Percentiles rank a stretch among this genome's conserved stretches.
Conservation (phyloP, 2,797 vertebrate genomes). For the Protosalanx chinensis region DNA sequence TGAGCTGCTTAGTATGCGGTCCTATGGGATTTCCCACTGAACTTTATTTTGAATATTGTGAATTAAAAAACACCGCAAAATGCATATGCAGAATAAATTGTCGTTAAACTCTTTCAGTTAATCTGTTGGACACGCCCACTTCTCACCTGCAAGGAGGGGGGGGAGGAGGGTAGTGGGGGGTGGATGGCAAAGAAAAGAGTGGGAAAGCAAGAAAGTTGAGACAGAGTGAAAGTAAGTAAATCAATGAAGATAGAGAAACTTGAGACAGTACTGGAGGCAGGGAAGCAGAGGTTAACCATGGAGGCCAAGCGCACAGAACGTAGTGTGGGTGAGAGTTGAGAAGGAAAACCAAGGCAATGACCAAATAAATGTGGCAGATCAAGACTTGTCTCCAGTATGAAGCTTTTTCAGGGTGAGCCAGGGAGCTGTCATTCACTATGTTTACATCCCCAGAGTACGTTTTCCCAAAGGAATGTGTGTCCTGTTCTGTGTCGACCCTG, state of each 20-base stretch:
- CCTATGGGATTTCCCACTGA: neutral
- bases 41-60: neutral
- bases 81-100: neutral
- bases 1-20: neutral
- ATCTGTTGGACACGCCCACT: neutral
- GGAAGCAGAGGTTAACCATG: constrained; percentile 22
- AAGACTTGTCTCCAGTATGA: neutral
- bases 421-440: neutral
- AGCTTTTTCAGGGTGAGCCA: constrained; percentile 4
- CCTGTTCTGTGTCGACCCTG: too few relatives aligned
- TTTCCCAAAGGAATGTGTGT: neutral
- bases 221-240: neutral
- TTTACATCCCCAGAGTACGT: neutral
- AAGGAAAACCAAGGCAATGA: constrained; percentile 1
- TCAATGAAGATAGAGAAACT: neutral
- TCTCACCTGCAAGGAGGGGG: neutral
- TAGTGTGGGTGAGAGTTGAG: neutral
- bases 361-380: constrained; percentile 7
- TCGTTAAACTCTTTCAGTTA: too few relatives aligned
- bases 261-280: neutral
- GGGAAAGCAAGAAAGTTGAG: neutral
- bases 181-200: neutral
- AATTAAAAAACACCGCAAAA: neutral
- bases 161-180: neutral
- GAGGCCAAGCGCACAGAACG: neutral